A percentile compares a stretch with the other conserved stretches of the same genome.
Evolutionary conservation across 2,888 invertebrate genomes (phyloP).

Genomic region (Pandemis cinnamomeana): DNA sequence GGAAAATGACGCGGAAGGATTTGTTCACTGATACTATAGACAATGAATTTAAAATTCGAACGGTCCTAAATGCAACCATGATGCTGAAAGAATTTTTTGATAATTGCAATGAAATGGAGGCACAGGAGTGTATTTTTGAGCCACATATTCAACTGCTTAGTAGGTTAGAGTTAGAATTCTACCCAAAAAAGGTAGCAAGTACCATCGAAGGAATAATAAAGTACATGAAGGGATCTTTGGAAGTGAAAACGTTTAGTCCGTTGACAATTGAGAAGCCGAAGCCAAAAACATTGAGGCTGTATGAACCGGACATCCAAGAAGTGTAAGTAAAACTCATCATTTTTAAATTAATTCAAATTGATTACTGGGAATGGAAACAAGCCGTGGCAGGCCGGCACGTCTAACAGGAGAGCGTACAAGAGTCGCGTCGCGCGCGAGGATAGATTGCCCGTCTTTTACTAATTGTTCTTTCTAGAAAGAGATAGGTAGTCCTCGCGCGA

Average conservation of each 20-base stretch:
- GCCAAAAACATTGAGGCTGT: slow-evolving; percentile 92
- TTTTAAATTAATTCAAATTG: background rate
- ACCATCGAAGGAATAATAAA: slow-evolving; percentile 71
- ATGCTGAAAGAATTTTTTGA: slow-evolving; percentile 85
- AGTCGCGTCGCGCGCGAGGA: too few relatives aligned
- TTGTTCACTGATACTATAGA: slow-evolving; percentile 80
- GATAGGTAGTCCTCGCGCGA: too few relatives aligned
- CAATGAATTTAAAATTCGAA: slow-evolving; percentile 87
- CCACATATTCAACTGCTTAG: slow-evolving; percentile 83
- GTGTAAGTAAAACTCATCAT: slow-evolving; percentile 87
- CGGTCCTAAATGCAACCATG: slow-evolving; percentile 81
- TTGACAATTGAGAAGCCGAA: slow-evolving; percentile 86
- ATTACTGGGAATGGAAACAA: too few relatives aligned
- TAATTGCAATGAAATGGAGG: slow-evolving; percentile 74
- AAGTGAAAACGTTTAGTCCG: slow-evolving; percentile 83
- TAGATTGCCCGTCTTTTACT: too few relatives aligned
- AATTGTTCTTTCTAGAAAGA: too few relatives aligned
- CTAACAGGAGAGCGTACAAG: too few relatives aligned
- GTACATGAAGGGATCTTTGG: slow-evolving; percentile 79
- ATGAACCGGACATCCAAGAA: slow-evolving; percentile 94
- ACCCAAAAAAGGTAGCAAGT: slow-evolving; percentile 84
- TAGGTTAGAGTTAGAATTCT: slow-evolving; percentile 84
- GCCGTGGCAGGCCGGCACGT: too few relatives aligned
- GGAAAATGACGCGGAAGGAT: slow-evolving; percentile 84
- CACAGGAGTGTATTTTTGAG: slow-evolving; percentile 78